Evolutionary conservation across 2,113 vertebrate species (phyloP).

Genomic region (Phaetusa simplex): DNA sequence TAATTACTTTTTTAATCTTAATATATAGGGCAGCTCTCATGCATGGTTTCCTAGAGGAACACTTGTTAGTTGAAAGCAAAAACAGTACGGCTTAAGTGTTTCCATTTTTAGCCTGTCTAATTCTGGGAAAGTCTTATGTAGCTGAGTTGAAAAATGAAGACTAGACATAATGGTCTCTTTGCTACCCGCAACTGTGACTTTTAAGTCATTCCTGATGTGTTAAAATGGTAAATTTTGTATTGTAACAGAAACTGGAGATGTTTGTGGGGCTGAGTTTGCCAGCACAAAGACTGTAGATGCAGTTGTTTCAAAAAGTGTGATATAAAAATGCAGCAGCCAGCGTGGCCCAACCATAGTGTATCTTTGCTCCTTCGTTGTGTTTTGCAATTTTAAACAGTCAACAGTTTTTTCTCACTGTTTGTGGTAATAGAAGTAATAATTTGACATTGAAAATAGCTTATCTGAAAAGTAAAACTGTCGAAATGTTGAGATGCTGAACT

Average conservation of each 20-base stretch:
- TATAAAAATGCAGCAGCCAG: not conserved
- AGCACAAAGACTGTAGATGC: rapidly evolving
- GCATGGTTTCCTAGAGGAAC: not conserved
- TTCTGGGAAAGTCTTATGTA: not conserved
- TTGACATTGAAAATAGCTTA: not conserved
- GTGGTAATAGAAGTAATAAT: not conserved
- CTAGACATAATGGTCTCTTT: not conserved
- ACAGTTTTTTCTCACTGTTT: not conserved
- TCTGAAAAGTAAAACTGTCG: not conserved
- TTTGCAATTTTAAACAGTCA: not conserved
- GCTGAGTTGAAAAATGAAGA: not conserved
- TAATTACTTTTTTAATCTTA: not conserved
- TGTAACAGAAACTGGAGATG: not conserved
- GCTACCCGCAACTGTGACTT: not conserved
- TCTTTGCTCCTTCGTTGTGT: not conserved
- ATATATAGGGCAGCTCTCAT: not conserved
- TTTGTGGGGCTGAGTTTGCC: not conserved
- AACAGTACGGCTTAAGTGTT: not conserved
- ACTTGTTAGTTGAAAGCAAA: constrained; percentile 1
- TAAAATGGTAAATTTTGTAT: not conserved
- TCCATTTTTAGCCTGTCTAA: not conserved
- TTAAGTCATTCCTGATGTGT: not conserved
- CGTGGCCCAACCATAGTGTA: not conserved
- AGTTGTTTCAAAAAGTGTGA: not conserved
- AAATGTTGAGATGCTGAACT: not conserved